A percentile compares a stretch with the other conserved stretches of the same genome.
Conservation (phyloP, 2,113 vertebrate genomes). For the Podarcis cretensis region DNA sequence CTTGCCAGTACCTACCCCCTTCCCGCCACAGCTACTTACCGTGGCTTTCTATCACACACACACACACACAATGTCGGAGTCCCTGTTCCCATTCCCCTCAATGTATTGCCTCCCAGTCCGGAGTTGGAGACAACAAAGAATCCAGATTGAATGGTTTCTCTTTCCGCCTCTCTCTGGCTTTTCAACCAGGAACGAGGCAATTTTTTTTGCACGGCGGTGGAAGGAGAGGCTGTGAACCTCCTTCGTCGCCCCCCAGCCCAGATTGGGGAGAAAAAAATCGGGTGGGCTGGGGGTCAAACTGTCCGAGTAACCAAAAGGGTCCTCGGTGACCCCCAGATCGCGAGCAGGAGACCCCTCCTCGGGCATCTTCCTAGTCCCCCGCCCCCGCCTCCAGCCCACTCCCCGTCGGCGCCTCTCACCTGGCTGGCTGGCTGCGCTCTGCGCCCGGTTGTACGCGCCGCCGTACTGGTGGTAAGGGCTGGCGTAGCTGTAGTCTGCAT, state of each 20-base stretch:
- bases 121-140: background rate
- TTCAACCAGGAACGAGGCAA: background rate
- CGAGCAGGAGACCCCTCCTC: background rate
- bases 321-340: background rate
- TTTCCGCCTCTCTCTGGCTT: too few species aligned
- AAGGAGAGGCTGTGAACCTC: too few species aligned
- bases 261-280: too few species aligned
- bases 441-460: slow-evolving; percentile 92
- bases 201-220: too few species aligned
- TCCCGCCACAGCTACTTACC: too few species aligned
- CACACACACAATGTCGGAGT: background rate
- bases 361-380: too few species aligned
- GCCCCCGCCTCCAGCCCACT: background rate
- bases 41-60: background rate
- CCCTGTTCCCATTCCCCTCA: background rate
- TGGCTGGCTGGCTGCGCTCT: slow-evolving; percentile 88
- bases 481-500: slow-evolving; percentile 91
- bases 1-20: background rate
- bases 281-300: background rate
- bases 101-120: background rate
- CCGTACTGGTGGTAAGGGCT: slow-evolving; percentile 92
- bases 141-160: background rate
- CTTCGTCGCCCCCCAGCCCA: background rate
- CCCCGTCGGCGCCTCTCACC: slow-evolving; percentile 73
- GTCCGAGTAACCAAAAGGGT: background rate